phyloP scores from a whole-genome alignment of 2,113 vertebrate genomes.

The Tympanuchus pallidicinctus region DNA sequence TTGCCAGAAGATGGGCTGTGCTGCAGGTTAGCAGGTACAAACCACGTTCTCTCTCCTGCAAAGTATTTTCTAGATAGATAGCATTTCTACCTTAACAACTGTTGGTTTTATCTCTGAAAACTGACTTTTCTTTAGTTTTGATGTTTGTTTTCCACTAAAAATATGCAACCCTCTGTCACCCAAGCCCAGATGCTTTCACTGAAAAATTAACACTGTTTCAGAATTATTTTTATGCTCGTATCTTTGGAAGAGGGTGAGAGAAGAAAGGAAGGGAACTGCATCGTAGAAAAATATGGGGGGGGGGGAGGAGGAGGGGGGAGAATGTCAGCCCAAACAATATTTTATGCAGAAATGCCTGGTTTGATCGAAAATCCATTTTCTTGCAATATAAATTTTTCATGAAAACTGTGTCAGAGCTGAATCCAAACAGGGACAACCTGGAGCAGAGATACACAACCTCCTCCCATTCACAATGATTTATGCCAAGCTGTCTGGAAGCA shows the following conservation, averaged over 20 bases:
- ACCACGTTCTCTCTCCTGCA: neutral
- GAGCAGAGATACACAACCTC: slow-evolving; percentile 6
- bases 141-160: slow-evolving; percentile 18
- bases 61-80: neutral
- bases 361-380: slow-evolving; percentile 62
- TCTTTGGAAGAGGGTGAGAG: slow-evolving; percentile 29
- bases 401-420: slow-evolving; percentile 39
- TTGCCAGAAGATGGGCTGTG: neutral
- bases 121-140: neutral
- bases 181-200: slow-evolving; percentile 17
- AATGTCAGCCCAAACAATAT: slow-evolving; percentile 51
- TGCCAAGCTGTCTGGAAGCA: slow-evolving; percentile 9
- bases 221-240: slow-evolving; percentile 52
- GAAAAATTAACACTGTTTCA: slow-evolving; percentile 56
- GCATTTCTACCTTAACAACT: neutral
- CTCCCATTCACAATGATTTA: neutral
- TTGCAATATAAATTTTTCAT: slow-evolving; percentile 56
- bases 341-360: slow-evolving; percentile 40
- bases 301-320: neutral
- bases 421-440: slow-evolving; percentile 33
- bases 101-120: neutral
- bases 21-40: neutral
- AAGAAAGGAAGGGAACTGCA: slow-evolving; percentile 26
- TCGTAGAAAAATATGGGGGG: neutral
- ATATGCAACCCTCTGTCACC: neutral